phyloP scores from a whole-genome alignment of 2,888 invertebrate species.

The Chironomus tentans region DNA sequence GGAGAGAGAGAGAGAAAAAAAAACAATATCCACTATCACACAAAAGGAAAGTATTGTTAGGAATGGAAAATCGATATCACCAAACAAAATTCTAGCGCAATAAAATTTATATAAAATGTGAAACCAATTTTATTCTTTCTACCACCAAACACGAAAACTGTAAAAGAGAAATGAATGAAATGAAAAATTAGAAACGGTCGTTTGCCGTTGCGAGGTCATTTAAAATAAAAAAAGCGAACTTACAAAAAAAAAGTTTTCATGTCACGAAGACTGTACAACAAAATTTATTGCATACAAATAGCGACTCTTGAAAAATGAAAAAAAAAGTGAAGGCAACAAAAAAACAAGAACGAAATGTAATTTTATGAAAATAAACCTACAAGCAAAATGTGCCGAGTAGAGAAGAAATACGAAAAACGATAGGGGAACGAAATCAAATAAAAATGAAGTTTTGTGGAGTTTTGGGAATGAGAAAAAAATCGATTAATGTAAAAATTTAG shows the following conservation, averaged over 20 bases:
- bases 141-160: neutral
- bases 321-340: neutral
- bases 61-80: neutral
- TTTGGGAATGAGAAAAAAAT: neutral
- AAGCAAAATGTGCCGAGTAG: neutral
- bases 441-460: neutral
- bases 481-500: neutral
- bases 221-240: neutral
- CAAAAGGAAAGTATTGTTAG: too few relatives aligned
- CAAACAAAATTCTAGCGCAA: neutral
- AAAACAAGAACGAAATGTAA: neutral
- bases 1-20: too few relatives aligned
- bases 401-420: constrained; percentile 5
- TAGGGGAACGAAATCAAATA: constrained; percentile 9
- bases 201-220: neutral
- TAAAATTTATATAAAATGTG: neutral
- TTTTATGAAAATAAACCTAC: neutral
- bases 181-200: neutral
- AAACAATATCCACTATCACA: too few relatives aligned
- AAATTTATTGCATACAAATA: constrained; percentile 12
- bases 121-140: neutral
- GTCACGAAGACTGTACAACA: constrained; percentile 3
- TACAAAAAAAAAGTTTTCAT: constrained; percentile 5
- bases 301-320: neutral
- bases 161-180: neutral